Evolutionary conservation across 53 echinoderm and acorn worm genomes (phyloP).

Genomic region (Hippasteria phrygiana): DNA sequence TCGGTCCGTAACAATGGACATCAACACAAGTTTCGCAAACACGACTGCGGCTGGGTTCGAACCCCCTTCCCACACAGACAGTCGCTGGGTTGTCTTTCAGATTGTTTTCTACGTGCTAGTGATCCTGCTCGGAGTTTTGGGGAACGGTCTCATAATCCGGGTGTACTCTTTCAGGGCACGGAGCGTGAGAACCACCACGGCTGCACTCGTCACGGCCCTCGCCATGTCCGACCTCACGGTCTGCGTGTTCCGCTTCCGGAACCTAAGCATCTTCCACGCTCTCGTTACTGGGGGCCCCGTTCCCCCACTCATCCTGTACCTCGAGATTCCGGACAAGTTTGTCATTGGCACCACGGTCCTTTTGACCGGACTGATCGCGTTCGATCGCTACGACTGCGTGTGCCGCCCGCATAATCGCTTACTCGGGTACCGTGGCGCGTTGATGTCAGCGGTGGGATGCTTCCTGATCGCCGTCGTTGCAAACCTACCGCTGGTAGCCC

Average conservation of each 20-base stretch:
- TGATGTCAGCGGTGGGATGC: conserved; percentile 57
- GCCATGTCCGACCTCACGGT: conserved; percentile 29
- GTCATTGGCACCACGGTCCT: conserved; percentile 10
- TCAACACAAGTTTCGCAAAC: no score
- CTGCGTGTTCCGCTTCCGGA: conserved; percentile 39
- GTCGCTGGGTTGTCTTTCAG: conserved; percentile 39
- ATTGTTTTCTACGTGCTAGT: conserved; percentile 42
- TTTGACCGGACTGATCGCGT: conserved; percentile 34
- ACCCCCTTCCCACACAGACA: background rate
- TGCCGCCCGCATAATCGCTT: conserved; percentile 36
- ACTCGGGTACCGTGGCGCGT: background rate
- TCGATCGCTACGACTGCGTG: conserved; percentile 49
- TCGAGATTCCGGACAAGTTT: conserved; percentile 44
- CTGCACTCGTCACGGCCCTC: conserved; percentile 8
- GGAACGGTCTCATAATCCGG: conserved; percentile 31
- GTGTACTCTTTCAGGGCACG: conserved; percentile 16
- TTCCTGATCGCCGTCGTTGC: background rate
- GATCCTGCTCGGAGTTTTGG: conserved; percentile 1
- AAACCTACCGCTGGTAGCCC: background rate
- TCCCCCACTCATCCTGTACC: conserved; percentile 8
- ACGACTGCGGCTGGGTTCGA: background rate
- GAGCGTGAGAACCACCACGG: conserved; percentile 2
- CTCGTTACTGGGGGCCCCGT: background rate
- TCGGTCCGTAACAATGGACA: no score
- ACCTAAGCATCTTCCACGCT: background rate